phyloP scores from a whole-genome alignment of 2,797 vertebrate species.

The Falco peregrinus region DNA sequence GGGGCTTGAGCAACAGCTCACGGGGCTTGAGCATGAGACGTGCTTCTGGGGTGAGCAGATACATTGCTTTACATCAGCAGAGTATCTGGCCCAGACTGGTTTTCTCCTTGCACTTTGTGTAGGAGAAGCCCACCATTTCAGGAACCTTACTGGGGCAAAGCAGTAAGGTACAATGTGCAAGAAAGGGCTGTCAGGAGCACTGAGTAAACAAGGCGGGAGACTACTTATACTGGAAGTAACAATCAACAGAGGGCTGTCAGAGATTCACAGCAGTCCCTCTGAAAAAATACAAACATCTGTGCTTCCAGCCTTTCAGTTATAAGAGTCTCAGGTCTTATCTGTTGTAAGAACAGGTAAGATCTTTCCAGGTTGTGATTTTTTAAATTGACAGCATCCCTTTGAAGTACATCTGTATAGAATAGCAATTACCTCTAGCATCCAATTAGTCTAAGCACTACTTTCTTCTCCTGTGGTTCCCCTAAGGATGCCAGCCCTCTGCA shows the following conservation, averaged over 20 bases:
- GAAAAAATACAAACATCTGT: background rate
- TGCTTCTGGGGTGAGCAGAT: background rate
- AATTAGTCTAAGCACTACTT: background rate
- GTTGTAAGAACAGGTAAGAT: background rate
- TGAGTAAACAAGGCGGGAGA: background rate
- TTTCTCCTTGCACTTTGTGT: background rate
- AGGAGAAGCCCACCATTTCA: background rate
- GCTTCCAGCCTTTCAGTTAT: background rate
- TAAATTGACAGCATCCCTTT: conserved; percentile 40
- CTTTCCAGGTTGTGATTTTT: conserved; percentile 15
- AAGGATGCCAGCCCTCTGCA: background rate
- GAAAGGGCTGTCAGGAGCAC: background rate
- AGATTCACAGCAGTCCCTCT: background rate
- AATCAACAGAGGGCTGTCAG: background rate
- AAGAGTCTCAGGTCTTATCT: background rate
- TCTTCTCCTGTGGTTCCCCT: background rate
- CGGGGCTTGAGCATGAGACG: background rate
- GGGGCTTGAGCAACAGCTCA: background rate
- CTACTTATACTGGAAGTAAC: background rate
- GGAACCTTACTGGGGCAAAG: background rate
- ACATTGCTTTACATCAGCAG: background rate
- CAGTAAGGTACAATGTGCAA: background rate
- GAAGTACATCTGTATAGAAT: conserved; percentile 6
- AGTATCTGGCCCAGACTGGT: background rate
- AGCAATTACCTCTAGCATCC: conserved; percentile 31